Evolutionary conservation across 1,140 invertebrate species (phyloP), one percentile per base, ranked within the genome.

Genomic region (Bombus pascuorum): DNA sequence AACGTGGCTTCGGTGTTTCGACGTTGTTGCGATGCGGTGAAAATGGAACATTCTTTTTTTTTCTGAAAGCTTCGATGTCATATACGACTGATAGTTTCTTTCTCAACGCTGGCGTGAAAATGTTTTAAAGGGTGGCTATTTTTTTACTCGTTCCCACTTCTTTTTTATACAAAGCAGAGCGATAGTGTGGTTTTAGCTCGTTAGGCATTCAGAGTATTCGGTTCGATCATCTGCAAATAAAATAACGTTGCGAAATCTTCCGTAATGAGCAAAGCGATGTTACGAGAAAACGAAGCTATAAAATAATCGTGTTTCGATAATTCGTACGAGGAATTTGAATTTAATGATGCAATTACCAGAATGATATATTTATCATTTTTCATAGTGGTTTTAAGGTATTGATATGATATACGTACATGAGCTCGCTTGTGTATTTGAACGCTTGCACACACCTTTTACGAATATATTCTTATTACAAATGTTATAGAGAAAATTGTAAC

Each of bases 41-140:
- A 65, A 78, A 78, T n/a, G 22, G 65, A 80, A 70, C 47, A 70
- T 70, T 59, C 53, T 18, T 25, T 59, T 32, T 47, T 9, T 39
- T 3, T 4, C 22, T 12, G 0, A 25, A 44, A 72, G 28, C 28
- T 3, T 6, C 68, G 15, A 18, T 72, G 28, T 44, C 34, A 42
- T 42, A 28, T 28, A n/a, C 5, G 28, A 5, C 28, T 68, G n/a
- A 73, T 44, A n/a, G n/a, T 44, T 72, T 73, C 39, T 73, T 73
- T 44, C 13, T 9, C 28, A 18, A 9, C 13, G 13, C 2, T 3
- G 18, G 25, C 13, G 39, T 44, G 71, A 25, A 72, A 44, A 44
- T 28, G 39, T 44, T 72, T 44, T 8, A 15, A 44, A 9, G 18
- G 42, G 1, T 53, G 47, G 18, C 47, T 53, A 22, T 42, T 18